phyloP scores from a whole-genome alignment of 1,140 invertebrate genomes.

The Ceratosolen fusciceps region DNA sequence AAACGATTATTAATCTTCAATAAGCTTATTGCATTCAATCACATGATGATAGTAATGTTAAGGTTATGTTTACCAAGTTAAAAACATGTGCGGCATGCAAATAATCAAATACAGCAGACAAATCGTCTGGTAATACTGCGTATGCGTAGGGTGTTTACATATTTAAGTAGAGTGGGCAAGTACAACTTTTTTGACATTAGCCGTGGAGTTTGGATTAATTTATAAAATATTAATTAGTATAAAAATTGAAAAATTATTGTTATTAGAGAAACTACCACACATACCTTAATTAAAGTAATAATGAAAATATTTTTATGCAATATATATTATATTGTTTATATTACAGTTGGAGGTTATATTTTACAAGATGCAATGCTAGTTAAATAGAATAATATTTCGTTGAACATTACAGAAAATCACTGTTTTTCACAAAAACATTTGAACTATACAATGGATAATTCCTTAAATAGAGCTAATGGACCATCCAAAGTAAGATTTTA shows the following conservation, averaged over 20 bases:
- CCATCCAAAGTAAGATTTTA: conserved; percentile 35
- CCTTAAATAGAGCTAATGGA: conserved; percentile 18
- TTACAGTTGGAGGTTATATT: not conserved
- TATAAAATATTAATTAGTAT: too few species aligned
- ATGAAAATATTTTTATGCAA: not conserved
- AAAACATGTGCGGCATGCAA: not conserved
- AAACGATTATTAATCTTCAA: not conserved
- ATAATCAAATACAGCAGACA: too few species aligned
- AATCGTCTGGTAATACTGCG: too few species aligned
- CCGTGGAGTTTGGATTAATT: too few species aligned
- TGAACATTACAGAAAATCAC: not conserved
- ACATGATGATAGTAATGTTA: not conserved
- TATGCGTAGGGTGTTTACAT: too few species aligned
- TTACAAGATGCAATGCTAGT: not conserved
- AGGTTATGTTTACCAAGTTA: not conserved
- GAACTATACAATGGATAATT: conserved; percentile 24
- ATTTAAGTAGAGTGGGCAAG: too few species aligned
- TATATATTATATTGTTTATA: not conserved
- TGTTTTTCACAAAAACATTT: not conserved
- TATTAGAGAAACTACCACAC: too few species aligned
- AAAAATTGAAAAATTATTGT: too few species aligned
- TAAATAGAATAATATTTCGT: not conserved
- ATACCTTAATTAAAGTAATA: not conserved
- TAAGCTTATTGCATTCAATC: too few species aligned
- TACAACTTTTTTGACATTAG: too few species aligned